These are phyloP conservation scores for Natator depressus DNA, from an alignment of 2,113 vertebrate species.

Conservation along the genomic window DNA sequence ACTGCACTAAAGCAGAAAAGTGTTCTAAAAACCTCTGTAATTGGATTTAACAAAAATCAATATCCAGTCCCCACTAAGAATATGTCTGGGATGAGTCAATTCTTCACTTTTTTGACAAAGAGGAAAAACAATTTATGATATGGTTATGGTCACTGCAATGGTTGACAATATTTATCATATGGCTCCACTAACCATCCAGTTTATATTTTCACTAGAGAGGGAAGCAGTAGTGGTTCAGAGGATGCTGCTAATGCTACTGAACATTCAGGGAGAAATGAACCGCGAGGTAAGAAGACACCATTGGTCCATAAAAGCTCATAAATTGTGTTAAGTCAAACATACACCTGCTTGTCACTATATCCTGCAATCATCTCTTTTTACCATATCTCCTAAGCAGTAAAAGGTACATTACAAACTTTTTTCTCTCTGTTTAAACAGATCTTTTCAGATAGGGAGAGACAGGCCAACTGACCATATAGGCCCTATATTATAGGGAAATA, in stretches of 20 bases:
- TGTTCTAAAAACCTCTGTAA: not conserved
- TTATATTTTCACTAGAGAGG: not conserved
- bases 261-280: not conserved
- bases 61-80: not conserved
- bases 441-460: not conserved
- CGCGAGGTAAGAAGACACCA: not conserved
- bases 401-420: not conserved
- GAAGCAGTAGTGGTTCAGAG: not conserved
- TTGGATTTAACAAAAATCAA: not conserved
- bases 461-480: not conserved
- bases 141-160: not conserved
- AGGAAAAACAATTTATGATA: not conserved
- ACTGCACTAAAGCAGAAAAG: not conserved
- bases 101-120: not conserved
- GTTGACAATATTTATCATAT: not conserved
- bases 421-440: not conserved
- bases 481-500: not conserved
- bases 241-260: not conserved
- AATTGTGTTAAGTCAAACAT: not conserved
- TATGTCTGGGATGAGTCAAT: not conserved
- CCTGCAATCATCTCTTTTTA: not conserved
- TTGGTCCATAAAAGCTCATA: not conserved
- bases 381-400: not conserved
- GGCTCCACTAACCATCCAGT: not conserved
- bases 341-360: not conserved